A percentile compares a stretch with the other conserved stretches of the same genome.
Evolutionary conservation across 2,113 vertebrate genomes (phyloP).

Genomic region (Motacilla tschutschensis): DNA sequence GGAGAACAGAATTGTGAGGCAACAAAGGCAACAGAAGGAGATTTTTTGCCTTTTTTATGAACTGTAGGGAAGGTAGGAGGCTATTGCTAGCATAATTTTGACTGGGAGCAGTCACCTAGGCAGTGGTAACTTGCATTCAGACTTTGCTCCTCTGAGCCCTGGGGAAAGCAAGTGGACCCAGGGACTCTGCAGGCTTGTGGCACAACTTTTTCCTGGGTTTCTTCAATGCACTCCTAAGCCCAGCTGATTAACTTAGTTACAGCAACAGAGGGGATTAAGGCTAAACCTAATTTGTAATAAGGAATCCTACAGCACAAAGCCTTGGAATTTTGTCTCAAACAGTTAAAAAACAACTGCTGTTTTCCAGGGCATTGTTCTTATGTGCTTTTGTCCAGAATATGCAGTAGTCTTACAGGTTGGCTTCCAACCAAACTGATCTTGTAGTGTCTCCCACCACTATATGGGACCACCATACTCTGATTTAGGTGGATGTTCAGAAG

Average conservation of each 20-base stretch:
- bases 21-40: neutral
- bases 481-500: neutral
- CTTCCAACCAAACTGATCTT: neutral
- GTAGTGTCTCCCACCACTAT: neutral
- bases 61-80: neutral
- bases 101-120: neutral
- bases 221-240: neutral
- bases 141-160: neutral
- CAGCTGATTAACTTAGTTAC: neutral
- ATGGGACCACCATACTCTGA: neutral
- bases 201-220: neutral
- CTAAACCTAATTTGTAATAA: neutral
- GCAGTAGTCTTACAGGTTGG: neutral
- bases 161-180: neutral
- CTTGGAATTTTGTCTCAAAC: neutral
- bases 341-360: neutral
- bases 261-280: neutral
- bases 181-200: neutral
- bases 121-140: neutral
- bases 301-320: neutral
- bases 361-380: neutral
- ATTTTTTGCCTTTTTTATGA: neutral
- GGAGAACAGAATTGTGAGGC: neutral
- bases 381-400: neutral
- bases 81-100: neutral